These are phyloP conservation scores for Antidorcas marsupialis DNA, from an alignment of 2,113 vertebrate genomes.

Conservation along the genomic window DNA sequence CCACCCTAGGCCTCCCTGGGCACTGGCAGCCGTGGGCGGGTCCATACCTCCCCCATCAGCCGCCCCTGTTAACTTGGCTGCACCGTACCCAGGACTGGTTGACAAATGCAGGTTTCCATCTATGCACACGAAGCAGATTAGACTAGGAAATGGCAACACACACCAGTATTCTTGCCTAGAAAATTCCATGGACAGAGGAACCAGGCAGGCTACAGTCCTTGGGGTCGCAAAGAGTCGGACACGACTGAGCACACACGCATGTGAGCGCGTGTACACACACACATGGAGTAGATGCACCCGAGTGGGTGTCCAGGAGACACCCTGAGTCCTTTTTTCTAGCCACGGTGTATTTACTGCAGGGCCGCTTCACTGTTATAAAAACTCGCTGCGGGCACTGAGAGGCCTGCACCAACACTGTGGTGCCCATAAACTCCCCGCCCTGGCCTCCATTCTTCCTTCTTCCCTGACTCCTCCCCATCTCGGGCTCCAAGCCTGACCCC, in stretches of 20 bases:
- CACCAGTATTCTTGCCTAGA: background rate
- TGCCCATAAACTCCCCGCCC: accelerated
- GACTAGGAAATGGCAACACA: background rate
- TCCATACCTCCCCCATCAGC: background rate
- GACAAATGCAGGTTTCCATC: accelerated
- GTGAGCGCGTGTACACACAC: accelerated
- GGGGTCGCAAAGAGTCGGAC: background rate
- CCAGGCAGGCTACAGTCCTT: background rate
- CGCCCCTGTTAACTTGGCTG: accelerated
- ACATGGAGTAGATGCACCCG: accelerated
- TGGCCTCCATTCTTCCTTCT: background rate
- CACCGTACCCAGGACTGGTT: accelerated
- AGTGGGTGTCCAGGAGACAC: accelerated
- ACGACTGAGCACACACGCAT: background rate
- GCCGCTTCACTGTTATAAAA: accelerated
- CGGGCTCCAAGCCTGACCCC: background rate
- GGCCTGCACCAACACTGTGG: accelerated
- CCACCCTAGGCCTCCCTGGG: background rate
- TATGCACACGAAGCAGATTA: accelerated
- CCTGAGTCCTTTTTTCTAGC: too few species aligned
- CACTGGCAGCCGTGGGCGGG: background rate
- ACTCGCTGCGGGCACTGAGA: background rate
- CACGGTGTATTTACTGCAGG: accelerated
- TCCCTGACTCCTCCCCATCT: background rate
- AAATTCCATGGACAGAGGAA: background rate